Evolutionary conservation across 1,140 invertebrate species (phyloP), one percentile per base, ranked within the genome.

Genomic region (Musca domestica): DNA sequence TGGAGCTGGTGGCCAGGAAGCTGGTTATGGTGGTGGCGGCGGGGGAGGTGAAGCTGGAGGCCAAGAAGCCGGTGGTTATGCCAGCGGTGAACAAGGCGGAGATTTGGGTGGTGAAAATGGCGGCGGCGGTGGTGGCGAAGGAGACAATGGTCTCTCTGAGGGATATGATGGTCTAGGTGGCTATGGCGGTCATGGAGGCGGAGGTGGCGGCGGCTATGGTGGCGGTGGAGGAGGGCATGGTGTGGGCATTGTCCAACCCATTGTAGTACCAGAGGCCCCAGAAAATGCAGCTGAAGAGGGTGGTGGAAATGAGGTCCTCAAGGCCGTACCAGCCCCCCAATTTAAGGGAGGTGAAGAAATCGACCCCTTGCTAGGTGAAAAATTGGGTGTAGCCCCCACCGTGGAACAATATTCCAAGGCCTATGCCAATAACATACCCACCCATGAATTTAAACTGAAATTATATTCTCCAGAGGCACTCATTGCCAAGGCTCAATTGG

Each of bases 61-160:
- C 14, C 84, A 86, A 71, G 91, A 91, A 67, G 94, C 96, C 3
- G 14, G 27, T 3, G 19, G 17, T 12, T 22, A 41, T 19, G 25
- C 14, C n/a, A 23, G 46, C 2, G 19, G 64, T 23, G 51, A 51
- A 9, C 20, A 51, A 23, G 23, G 48, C 14, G 66, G 52, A 15
- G 66, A 17, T 14, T 34, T 54, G 22, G 30, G 5, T 6, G 52
- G 0, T 1, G 58, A 27, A 17, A 25, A 63, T 20, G 58, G 17
- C 5, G 23, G 48, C 15, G 63, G 14, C 1, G 64, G 7, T 17
- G 64, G 51, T 9, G n/a, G 4, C 14, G 48, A 5, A 1, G 47
- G 51, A n/a, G 64, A 17, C 4, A 41, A 41, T 12, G 25, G 48
- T 2, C 23, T 15, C 1, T 47, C 14, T 4, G 34, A 41, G 10